Conservation (phyloP, 2,113 vertebrate species). For the Catagonus wagneri region DNA sequence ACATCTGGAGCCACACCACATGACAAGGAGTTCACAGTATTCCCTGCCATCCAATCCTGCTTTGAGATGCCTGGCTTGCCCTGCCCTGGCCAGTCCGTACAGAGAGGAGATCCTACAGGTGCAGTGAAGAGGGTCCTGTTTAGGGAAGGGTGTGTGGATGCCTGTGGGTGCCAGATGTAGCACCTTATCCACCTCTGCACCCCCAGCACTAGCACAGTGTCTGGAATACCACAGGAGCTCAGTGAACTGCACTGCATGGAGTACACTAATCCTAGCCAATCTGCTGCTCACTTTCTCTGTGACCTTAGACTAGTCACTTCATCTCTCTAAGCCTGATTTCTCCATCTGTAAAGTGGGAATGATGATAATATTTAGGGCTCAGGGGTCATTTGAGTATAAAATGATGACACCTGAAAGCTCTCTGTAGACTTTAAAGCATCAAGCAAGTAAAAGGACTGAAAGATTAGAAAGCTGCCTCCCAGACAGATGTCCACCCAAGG, state of each 20-base stretch:
- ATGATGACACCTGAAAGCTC: background rate
- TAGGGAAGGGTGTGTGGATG: background rate
- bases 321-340: constrained; percentile 11
- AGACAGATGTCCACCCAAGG: background rate
- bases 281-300: background rate
- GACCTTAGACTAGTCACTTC: background rate
- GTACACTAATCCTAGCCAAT: background rate
- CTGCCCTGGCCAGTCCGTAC: background rate
- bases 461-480: background rate
- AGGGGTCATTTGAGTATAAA: background rate
- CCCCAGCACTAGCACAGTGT: background rate
- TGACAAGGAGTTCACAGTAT: background rate
- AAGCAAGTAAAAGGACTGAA: background rate
- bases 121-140: background rate
- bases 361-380: background rate
- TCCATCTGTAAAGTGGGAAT: background rate
- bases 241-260: background rate
- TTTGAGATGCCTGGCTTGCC: background rate
- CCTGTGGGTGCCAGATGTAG: background rate
- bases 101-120: background rate
- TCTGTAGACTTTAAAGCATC: background rate
- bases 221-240: background rate
- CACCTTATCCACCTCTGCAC: background rate
- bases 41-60: background rate
- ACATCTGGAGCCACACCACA: background rate